phyloP scores from a whole-genome alignment of 2,797 vertebrate species.

The Orestias chungarensis region DNA sequence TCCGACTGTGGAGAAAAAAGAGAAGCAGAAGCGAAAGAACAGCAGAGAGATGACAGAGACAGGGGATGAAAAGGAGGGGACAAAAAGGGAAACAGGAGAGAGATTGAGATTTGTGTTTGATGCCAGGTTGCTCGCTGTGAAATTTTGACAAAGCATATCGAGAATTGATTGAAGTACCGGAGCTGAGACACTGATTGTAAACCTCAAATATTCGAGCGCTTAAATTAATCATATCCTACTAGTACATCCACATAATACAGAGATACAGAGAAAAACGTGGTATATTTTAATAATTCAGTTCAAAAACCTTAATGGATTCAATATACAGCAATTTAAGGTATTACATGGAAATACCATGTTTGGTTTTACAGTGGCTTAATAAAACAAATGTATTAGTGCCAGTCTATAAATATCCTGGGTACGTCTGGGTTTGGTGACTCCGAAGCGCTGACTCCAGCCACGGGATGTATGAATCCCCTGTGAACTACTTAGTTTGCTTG shows the following conservation, averaged over 20 bases:
- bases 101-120: slow-evolving; percentile 11
- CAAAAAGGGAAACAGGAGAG: background rate
- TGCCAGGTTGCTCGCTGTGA: slow-evolving; percentile 34
- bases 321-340: background rate
- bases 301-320: background rate
- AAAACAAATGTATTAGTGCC: background rate
- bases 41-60: slow-evolving; percentile 4
- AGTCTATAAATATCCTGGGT: background rate
- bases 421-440: background rate
- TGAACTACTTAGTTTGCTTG: background rate
- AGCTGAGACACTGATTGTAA: slow-evolving; percentile 43
- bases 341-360: background rate
- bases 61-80: slow-evolving; percentile 5
- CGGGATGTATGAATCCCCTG: background rate
- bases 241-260: background rate
- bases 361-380: background rate
- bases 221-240: background rate
- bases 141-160: slow-evolving; percentile 52
- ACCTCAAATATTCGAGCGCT: slow-evolving; percentile 17
- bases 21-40: slow-evolving; percentile 26
- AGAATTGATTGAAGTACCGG: slow-evolving; percentile 60
- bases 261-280: background rate
- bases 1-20: slow-evolving; percentile 87
- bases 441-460: background rate
- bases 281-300: background rate